Base-by-base conservation (phyloP, 2,888 invertebrate species). In the Colletes collaris region DNA sequence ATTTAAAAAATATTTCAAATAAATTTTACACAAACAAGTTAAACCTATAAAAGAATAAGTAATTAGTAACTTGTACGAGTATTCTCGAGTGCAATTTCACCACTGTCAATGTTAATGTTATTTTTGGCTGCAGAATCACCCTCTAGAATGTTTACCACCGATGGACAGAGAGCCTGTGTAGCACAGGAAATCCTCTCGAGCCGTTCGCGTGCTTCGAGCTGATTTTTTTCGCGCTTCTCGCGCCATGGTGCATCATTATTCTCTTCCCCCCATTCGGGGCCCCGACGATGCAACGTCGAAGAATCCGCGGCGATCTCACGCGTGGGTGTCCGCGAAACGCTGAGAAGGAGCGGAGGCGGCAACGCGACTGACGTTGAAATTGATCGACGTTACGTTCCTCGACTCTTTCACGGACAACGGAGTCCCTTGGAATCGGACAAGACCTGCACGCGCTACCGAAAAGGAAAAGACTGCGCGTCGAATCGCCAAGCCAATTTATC, bases 151-250 rank as follows among this genome's bases (percentile, higher is more conserved):
- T 27, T 27, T 27, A 27, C 27, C 27, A 27, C 27, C 27, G 2
- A 27, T 27, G 2, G 27, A 27, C 27, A 27, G 27, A 27, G 27
- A 27, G 76, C 62, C 76, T 69, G 76, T 76, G 69, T 60, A 66
- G 53, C 65, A 58, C 75, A 80, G 79, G 84, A 84, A 83, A 83
- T 82, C 65, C 86, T 78, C 69, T 63, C 56, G 78, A 56, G 55
- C 27, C 53, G 56, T 67, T 73, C 67, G 40, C 68, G 49, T 73
- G 55, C 55, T 70, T 60, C n/a, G 8, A 59, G 35, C 56, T 7
- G 55, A 66, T 80, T 76, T 71, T 66, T 71, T 19, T 40, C 46
- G 8, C 53, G 10, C 46, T 49, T 58, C 49, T 49, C 27, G 49
- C 16, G 4, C 13, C 27, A 7, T 4, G 5, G 46, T 46, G 13